phyloP scores from a whole-genome alignment of 2,797 vertebrate species.

The Artibeus lituratus region DNA sequence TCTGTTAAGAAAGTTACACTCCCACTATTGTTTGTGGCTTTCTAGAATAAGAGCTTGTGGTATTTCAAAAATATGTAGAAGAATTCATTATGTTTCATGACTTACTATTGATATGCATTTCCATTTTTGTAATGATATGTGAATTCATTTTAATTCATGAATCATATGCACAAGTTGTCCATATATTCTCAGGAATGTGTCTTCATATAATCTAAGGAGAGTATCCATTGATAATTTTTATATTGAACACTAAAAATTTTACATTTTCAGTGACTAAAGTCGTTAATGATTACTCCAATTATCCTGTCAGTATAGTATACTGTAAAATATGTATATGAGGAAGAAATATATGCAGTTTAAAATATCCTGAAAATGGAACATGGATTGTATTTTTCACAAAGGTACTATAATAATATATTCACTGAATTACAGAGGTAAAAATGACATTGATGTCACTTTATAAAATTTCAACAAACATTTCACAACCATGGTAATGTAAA shows the following conservation, averaged over 20 bases:
- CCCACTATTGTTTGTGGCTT: background rate
- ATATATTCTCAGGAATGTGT: background rate
- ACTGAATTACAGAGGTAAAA: background rate
- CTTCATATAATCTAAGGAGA: background rate
- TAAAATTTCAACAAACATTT: background rate
- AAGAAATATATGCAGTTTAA: background rate
- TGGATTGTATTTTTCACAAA: background rate
- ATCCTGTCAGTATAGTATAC: background rate
- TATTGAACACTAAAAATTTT: background rate
- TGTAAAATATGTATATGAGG: background rate
- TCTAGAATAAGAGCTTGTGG: background rate
- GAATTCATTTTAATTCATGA: background rate
- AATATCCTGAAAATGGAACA: background rate
- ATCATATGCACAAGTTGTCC: background rate
- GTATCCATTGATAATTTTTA: background rate
- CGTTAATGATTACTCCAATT: background rate
- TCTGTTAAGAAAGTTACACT: background rate
- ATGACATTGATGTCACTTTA: background rate
- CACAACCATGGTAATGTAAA: background rate
- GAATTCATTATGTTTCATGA: background rate
- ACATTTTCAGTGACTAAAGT: background rate
- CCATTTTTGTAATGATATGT: background rate
- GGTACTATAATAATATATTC: background rate
- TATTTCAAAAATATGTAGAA: background rate
- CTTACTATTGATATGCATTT: background rate